These are phyloP conservation scores for Chiridota heheva DNA, from an alignment of 35 echinoderm and acorn worm genomes.

Conservation along the genomic window DNA sequence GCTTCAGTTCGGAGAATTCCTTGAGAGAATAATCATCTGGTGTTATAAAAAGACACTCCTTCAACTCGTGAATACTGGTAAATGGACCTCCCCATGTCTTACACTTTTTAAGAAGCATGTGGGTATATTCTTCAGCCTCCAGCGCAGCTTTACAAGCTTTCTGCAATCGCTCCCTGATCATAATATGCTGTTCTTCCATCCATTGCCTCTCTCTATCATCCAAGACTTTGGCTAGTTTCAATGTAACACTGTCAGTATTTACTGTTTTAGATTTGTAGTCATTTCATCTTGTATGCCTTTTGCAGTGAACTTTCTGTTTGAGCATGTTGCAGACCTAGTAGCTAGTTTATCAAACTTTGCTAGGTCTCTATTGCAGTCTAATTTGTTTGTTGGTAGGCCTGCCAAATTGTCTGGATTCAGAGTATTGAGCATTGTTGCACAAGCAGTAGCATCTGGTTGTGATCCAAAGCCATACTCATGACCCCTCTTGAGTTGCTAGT, in stretches of 20 bases:
- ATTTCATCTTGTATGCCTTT: constrained; percentile 10
- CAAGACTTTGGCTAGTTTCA: not conserved
- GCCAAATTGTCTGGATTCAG: too few relatives aligned
- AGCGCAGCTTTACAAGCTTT: constrained; percentile 18
- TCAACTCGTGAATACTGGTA: constrained; percentile 1
- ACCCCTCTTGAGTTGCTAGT: not conserved
- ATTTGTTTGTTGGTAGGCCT: not conserved
- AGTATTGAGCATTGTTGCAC: not conserved
- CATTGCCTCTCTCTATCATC: not conserved
- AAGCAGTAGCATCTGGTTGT: too few relatives aligned
- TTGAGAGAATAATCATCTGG: not conserved
- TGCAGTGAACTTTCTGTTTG: constrained; percentile 23
- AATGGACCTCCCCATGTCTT: constrained; percentile 15
- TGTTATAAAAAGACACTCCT: not conserved
- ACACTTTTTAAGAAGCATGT: too few relatives aligned
- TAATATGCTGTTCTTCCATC: not conserved
- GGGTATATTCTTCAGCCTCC: not conserved
- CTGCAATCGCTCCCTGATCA: constrained; percentile 10
- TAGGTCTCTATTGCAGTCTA: constrained; percentile 23
- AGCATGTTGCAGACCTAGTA: not conserved
- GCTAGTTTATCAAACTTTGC: not conserved
- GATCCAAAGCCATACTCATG: constrained; percentile 22
- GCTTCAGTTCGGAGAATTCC: not conserved
- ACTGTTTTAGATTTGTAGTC: constrained; percentile 2
- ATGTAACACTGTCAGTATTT: not conserved